Conservation (phyloP, 2,888 invertebrate species). For the Trichogramma evanescens region DNA sequence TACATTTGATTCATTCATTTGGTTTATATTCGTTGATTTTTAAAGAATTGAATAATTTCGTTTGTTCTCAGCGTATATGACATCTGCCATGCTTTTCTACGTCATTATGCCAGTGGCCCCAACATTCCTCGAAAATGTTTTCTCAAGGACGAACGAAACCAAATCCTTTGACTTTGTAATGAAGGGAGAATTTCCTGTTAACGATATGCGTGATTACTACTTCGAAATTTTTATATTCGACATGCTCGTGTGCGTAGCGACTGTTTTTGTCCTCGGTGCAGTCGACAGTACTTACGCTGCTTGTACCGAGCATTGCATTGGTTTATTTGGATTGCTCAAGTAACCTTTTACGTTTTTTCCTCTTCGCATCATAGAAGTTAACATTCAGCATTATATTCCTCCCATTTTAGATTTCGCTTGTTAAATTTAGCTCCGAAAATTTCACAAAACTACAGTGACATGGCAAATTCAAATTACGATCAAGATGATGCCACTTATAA, state of each 20-base stretch:
- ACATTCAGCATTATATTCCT: background rate
- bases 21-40: background rate
- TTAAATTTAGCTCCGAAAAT: background rate
- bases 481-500: no score
- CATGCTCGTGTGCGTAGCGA: background rate
- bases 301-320: background rate
- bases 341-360: background rate
- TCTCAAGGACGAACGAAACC: background rate
- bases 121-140: background rate
- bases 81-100: no score
- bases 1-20: no score
- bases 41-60: background rate
- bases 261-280: background rate
- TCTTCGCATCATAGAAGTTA: no score
- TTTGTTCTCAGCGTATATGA: no score
- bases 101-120: no score
- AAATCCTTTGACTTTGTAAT: background rate
- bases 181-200: background rate
- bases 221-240: background rate
- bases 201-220: background rate
- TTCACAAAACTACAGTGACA: background rate
- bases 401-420: background rate
- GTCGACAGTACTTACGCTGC: background rate
- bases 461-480: no score
- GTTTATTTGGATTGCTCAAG: background rate